A percentile compares a stretch with the other conserved stretches of the same genome.
phyloP scores from a whole-genome alignment of 2,113 vertebrate genomes.

The Cyprinus carpio region DNA sequence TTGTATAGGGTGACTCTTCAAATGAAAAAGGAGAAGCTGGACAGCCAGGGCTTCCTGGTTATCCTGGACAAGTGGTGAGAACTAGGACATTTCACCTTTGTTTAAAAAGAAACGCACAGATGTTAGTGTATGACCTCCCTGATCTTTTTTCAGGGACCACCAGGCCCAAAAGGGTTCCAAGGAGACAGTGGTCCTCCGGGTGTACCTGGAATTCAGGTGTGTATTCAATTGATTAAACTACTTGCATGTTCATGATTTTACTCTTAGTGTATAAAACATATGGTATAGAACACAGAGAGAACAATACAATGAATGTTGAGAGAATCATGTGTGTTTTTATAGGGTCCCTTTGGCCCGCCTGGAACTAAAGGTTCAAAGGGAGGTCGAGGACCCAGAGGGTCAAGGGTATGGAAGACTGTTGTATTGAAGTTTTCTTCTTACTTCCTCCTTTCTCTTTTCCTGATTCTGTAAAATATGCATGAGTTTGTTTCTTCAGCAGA shows the following conservation, averaged over 20 bases:
- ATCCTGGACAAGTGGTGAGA: constrained; percentile 38
- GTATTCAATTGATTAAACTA: background rate
- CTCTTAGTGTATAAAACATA: background rate
- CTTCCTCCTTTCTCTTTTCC: background rate
- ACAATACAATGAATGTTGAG: background rate
- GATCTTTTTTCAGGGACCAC: constrained; percentile 16
- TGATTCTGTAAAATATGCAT: background rate
- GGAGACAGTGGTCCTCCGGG: constrained; percentile 45
- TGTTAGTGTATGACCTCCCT: background rate
- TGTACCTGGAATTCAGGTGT: constrained; percentile 43
- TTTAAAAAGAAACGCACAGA: background rate
- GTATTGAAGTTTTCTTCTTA: background rate
- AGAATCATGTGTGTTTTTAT: background rate
- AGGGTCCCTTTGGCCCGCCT: constrained; percentile 39
- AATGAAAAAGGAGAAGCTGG: constrained; percentile 40
- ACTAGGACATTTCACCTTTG: background rate
- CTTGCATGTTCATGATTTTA: background rate
- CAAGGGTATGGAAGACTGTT: constrained; percentile 25
- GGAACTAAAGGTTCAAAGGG: constrained; percentile 45
- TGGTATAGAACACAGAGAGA: background rate
- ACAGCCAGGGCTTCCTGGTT: constrained; percentile 21
- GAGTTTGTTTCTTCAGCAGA: too few species aligned
- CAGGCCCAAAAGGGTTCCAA: background rate
- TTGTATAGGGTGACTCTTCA: constrained; percentile 31
- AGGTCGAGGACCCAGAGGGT: constrained; percentile 26